Percentiles rank a stretch among this genome's conserved stretches.
phyloP scores from a whole-genome alignment of 2,797 vertebrate species.

The Neopelma chrysocephalum region DNA sequence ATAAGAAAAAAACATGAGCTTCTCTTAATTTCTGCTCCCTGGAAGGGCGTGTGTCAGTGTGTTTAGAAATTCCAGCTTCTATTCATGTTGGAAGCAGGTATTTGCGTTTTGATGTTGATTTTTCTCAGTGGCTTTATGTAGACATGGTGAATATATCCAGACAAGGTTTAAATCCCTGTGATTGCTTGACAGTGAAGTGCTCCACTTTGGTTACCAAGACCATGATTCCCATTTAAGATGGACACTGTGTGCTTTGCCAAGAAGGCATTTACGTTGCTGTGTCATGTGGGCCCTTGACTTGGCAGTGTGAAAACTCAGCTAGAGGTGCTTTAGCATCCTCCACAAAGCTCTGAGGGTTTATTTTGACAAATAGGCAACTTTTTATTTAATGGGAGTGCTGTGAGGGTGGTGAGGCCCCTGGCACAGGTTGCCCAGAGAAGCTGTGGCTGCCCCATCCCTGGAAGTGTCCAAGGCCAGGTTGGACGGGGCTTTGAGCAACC shows the following conservation, averaged over 20 bases:
- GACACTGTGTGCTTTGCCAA: background rate
- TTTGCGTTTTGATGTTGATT: background rate
- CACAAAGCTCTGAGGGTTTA: background rate
- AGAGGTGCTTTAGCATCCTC: background rate
- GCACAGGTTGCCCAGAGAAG: background rate
- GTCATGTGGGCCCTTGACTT: background rate
- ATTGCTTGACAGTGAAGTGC: background rate
- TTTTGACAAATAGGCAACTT: background rate
- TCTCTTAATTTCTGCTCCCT: background rate
- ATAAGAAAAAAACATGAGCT: background rate
- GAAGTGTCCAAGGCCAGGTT: background rate
- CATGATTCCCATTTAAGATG: background rate
- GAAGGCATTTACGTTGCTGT: background rate
- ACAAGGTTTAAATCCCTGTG: background rate
- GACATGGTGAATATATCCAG: background rate
- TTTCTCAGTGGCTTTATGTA: background rate
- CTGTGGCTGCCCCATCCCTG: background rate
- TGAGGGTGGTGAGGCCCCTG: background rate
- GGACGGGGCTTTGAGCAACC: background rate
- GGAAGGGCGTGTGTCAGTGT: background rate
- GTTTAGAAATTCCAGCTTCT: background rate
- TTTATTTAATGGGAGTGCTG: background rate
- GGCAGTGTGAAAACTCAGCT: background rate
- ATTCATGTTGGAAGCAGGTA: background rate
- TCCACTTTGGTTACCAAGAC: background rate